Evolutionary conservation across 2,797 vertebrate species (phyloP), one percentile per base, ranked within the genome.

Genomic region (Etheostoma perlongum): DNA sequence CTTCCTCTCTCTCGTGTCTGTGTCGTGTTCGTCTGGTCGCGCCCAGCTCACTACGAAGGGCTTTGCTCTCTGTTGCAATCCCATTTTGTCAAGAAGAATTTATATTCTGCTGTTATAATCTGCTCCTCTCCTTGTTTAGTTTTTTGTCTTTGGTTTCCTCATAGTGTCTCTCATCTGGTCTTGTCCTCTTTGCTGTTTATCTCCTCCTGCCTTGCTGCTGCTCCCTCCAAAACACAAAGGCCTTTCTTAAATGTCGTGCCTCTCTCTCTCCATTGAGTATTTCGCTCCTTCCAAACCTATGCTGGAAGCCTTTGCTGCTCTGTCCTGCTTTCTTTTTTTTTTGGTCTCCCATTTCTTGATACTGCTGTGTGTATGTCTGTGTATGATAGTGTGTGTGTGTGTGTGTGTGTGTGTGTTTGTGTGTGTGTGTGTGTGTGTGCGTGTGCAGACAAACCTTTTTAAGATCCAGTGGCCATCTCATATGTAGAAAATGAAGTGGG

Each of bases 221-320:
- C 80, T 66, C 79, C 86, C 79, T 77, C 59, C 62, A 57, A 84
- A 90, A 89, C 91, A 93, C 87, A 87, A 94, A 93, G 92, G 94
- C 94, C 94, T 96, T 93, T 93, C 85, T 92, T 86, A 88, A 49
- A 93, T 88, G 91, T 78, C 36, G 93, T 94, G 94, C 93, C 94
- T 92, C 76, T 92, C 76, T 90, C 78, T 87, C 78, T 83, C 76
- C 79, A 36, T 74, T 30, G 46, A 85, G 74, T 81, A 67, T 19
- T 54, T 81, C 81, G 82, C 67, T 90, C 72, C 84, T 85, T 87
- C 85, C 79, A 76, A 88, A 86, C 69, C 68, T 81, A 36, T 9
- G 65, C 88, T 89, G 86, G 36, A 40, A 40, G 36, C 36, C 10
- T 81, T 49, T 7, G 66, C 88, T 89, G 87, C 85, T 89, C 85